A percentile compares a stretch with the other conserved stretches of the same genome.
Conservation (phyloP, 2,888 invertebrate species). For the Epirrhoe alternata region DNA sequence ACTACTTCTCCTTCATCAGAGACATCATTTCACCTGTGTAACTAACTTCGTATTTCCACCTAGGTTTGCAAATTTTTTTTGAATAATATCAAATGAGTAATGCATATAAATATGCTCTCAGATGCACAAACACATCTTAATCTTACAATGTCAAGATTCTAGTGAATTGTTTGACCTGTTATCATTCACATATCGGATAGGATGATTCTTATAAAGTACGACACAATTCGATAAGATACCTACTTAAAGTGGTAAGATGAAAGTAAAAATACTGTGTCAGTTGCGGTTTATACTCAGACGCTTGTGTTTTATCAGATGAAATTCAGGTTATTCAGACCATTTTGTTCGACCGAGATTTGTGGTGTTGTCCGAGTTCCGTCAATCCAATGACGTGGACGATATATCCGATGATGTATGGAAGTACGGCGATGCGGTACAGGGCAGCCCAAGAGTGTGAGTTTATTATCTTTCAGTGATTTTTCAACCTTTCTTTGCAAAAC, state of each 20-base stretch:
- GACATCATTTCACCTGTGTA: slow-evolving; percentile 15
- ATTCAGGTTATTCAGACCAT: slow-evolving; percentile 4
- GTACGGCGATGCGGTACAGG: slow-evolving; percentile 24
- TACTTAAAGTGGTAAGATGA: slow-evolving; percentile 11
- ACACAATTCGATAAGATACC: slow-evolving; percentile 41
- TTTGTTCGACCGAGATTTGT: not conserved
- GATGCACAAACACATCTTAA: slow-evolving; percentile 14
- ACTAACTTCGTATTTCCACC: slow-evolving; percentile 3
- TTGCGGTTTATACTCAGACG: slow-evolving; percentile 15
- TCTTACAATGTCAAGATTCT: slow-evolving; percentile 45
- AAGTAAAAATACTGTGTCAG: slow-evolving; percentile 27
- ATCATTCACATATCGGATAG: slow-evolving; percentile 32
- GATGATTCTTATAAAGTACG: slow-evolving; percentile 30
- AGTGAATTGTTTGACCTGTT: slow-evolving; percentile 33
- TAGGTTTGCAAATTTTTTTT: slow-evolving; percentile 6
- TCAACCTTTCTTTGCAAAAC: too few relatives aligned
- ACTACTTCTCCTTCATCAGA: not conserved
- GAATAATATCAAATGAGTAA: slow-evolving; percentile 13
- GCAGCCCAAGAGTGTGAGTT: slow-evolving; percentile 39
- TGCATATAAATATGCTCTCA: not conserved
- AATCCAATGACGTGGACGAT: slow-evolving; percentile 38
- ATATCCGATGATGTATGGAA: slow-evolving; percentile 38
- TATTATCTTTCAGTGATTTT: not conserved
- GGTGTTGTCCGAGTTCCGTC: slow-evolving; percentile 12
- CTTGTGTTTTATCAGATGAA: slow-evolving; percentile 22